These are phyloP conservation scores for Aphidoletes aphidimyza DNA, from an alignment of 2,888 invertebrate genomes.

Conservation along the genomic window DNA sequence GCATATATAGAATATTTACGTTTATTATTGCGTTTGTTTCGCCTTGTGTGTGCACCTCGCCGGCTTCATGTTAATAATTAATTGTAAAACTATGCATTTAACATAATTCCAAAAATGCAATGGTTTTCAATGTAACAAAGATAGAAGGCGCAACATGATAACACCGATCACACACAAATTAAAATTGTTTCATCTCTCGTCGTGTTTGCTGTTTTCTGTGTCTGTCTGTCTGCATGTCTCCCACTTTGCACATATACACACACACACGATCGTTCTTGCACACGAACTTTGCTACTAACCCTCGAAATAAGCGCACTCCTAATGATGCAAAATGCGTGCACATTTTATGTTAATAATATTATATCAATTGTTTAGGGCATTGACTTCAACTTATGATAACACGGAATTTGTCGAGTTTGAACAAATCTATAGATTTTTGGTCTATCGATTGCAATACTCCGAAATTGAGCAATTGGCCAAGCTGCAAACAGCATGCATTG, in stretches of 20 bases:
- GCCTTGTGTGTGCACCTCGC: background rate
- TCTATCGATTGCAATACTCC: too few species aligned
- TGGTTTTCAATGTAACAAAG: background rate
- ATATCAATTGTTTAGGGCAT: background rate
- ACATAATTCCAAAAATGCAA: slow-evolving; percentile 29
- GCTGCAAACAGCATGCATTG: too few species aligned
- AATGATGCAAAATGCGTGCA: slow-evolving; percentile 15
- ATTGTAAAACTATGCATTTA: slow-evolving; percentile 34
- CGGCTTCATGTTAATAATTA: slow-evolving; percentile 35
- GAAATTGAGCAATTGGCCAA: too few species aligned
- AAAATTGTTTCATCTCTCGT: background rate
- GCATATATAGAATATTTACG: too few species aligned
- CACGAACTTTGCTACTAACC: background rate
- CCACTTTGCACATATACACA: too few species aligned
- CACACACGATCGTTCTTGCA: background rate
- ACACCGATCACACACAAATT: slow-evolving; percentile 29
- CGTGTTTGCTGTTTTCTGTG: too few species aligned
- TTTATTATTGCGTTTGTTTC: background rate
- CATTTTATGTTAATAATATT: slow-evolving; percentile 26
- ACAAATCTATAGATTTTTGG: too few species aligned
- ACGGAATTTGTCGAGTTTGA: background rate
- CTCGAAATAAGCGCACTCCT: background rate
- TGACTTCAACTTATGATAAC: background rate
- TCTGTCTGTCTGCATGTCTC: too few species aligned
- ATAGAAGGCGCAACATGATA: slow-evolving; percentile 28